These are phyloP conservation scores for Onychorhynchus coronatus DNA, from an alignment of 2,113 vertebrate species.

Conservation along the genomic window DNA sequence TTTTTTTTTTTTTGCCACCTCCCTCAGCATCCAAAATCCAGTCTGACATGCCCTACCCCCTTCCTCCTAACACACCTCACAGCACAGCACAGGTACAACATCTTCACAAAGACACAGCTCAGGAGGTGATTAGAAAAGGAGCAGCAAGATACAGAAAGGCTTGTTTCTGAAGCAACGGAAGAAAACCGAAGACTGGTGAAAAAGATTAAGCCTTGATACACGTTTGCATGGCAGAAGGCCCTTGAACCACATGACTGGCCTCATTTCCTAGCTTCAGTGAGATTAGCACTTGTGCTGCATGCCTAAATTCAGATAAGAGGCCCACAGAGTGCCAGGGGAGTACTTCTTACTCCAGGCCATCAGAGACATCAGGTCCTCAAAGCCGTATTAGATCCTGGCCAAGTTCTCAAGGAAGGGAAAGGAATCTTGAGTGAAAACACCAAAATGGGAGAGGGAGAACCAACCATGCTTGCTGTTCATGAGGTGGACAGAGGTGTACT, in stretches of 20 bases:
- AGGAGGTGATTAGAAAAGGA: neutral
- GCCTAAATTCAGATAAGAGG: neutral
- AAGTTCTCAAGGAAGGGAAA: neutral
- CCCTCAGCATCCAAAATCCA: neutral
- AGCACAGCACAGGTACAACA: neutral
- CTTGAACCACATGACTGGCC: neutral
- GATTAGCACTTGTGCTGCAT: neutral
- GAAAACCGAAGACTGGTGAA: neutral
- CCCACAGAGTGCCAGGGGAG: neutral
- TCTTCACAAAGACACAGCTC: neutral
- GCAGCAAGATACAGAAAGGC: neutral
- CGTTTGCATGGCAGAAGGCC: neutral
- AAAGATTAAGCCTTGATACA: neutral
- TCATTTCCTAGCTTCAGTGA: neutral
- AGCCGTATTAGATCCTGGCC: neutral
- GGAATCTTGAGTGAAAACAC: neutral
- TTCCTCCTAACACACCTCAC: neutral
- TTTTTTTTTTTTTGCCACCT: neutral
- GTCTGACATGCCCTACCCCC: neutral
- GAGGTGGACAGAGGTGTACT: neutral
- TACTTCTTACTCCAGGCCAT: neutral
- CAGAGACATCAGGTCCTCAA: neutral
- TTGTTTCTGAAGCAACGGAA: neutral
- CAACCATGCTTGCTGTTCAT: rapidly evolving
- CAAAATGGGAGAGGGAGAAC: neutral